phyloP scores from a whole-genome alignment of 2,113 vertebrate species.

The Heterocephalus glaber region DNA sequence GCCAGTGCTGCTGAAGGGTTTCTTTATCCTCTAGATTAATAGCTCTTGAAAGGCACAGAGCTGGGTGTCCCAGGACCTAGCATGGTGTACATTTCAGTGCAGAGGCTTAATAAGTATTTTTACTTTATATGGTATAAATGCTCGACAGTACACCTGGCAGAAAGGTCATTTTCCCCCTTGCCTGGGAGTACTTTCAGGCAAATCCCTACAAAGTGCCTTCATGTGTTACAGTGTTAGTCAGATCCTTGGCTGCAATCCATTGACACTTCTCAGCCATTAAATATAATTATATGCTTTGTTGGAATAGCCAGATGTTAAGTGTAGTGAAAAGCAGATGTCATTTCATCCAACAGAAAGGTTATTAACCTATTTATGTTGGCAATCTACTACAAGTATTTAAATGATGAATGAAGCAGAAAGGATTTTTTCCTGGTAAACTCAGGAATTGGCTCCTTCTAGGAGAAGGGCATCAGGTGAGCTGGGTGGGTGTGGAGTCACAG shows the following conservation, averaged over 20 bases:
- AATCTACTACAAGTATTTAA: conserved; percentile 81
- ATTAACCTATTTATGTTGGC: conserved; percentile 84
- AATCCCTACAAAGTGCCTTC: conserved; percentile 78
- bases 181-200: conserved; percentile 77
- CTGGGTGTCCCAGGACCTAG: neutral
- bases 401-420: conserved; percentile 70
- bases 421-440: conserved; percentile 39
- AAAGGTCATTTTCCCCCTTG: conserved; percentile 59
- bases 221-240: conserved; percentile 80
- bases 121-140: neutral
- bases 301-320: conserved; percentile 87
- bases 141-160: neutral
- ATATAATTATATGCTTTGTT: conserved; percentile 86
- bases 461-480: neutral
- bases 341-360: conserved; percentile 81
- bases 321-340: conserved; percentile 84
- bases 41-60: neutral
- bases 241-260: conserved; percentile 82
- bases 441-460: neutral
- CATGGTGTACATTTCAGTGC: neutral
- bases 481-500: neutral
- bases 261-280: conserved; percentile 85
- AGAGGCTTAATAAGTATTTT: neutral
- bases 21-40: neutral
- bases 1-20: neutral